Evolutionary conservation across 2,113 vertebrate genomes (phyloP).

Genomic region (Megaceryle torquata): DNA sequence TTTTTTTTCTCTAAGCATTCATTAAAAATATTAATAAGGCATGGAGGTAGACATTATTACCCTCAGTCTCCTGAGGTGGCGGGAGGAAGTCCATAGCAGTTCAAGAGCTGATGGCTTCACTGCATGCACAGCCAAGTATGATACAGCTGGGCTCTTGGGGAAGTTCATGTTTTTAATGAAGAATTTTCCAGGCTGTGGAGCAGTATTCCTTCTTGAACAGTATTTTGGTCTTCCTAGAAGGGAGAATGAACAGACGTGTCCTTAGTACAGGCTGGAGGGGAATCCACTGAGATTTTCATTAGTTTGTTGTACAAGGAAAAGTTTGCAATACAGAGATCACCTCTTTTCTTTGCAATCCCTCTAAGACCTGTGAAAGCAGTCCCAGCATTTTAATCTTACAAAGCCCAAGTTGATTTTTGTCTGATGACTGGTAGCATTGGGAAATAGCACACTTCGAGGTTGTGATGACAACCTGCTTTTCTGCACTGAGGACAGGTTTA

Average conservation of each 20-base stretch:
- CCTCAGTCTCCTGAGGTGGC: background rate
- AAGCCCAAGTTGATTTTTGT: background rate
- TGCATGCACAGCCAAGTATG: rapidly evolving
- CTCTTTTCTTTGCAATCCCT: background rate
- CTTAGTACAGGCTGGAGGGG: background rate
- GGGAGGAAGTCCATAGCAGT: background rate
- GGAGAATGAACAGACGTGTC: background rate
- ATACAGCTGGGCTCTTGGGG: background rate
- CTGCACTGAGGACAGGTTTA: background rate
- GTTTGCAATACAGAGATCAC: background rate
- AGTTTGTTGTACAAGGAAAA: background rate
- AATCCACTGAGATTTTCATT: background rate
- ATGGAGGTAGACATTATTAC: background rate
- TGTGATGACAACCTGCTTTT: background rate
- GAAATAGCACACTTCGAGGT: background rate
- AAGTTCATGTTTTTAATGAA: background rate
- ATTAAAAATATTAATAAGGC: background rate
- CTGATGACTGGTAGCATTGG: background rate
- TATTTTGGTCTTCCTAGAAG: background rate
- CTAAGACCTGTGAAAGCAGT: background rate
- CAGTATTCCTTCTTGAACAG: background rate
- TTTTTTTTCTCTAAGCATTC: background rate
- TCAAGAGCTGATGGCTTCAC: background rate
- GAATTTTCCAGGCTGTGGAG: background rate
- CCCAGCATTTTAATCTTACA: background rate